Evolutionary conservation across 2,888 invertebrate genomes (phyloP).

Genomic region (Eremobia ochroleuca): DNA sequence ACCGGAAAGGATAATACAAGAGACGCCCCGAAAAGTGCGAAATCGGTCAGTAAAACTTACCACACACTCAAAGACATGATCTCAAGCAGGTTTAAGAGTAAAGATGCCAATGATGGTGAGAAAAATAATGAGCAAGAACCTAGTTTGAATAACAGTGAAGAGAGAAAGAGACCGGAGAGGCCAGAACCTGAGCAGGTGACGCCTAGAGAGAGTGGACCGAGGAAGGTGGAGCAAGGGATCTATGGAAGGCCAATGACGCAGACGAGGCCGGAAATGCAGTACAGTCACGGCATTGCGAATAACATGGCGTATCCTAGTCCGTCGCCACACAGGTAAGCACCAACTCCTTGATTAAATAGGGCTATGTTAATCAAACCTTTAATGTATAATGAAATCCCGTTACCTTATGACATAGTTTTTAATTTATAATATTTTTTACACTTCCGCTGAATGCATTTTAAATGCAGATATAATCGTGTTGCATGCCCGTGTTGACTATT

Average conservation of each 20-base stretch:
- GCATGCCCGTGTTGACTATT: conserved; percentile 24
- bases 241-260: conserved; percentile 92
- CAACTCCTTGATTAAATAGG: not conserved
- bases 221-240: conserved; percentile 91
- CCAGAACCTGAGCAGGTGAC: conserved; percentile 86
- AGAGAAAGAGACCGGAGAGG: conserved; percentile 87
- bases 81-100: conserved; percentile 94
- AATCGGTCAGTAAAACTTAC: conserved; percentile 95
- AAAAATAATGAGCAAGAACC: conserved; percentile 87
- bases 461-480: conserved; percentile 15
- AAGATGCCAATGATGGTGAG: conserved; percentile 90
- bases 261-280: conserved; percentile 87
- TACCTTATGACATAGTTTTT: conserved; percentile 40
- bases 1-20: conserved; percentile 90
- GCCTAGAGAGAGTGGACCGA: conserved; percentile 84
- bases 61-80: conserved; percentile 96
- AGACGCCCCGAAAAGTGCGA: conserved; percentile 91
- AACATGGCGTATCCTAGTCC: conserved; percentile 87
- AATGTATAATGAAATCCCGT: conserved; percentile 41
- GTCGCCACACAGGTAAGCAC: conserved; percentile 85
- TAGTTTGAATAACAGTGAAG: conserved; percentile 92
- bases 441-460: conserved; percentile 46
- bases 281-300: conserved; percentile 82
- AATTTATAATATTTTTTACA: conserved; percentile 34
- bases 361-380: not conserved